phyloP scores from a whole-genome alignment of 2,797 vertebrate genomes.

The Martes flavigula region DNA sequence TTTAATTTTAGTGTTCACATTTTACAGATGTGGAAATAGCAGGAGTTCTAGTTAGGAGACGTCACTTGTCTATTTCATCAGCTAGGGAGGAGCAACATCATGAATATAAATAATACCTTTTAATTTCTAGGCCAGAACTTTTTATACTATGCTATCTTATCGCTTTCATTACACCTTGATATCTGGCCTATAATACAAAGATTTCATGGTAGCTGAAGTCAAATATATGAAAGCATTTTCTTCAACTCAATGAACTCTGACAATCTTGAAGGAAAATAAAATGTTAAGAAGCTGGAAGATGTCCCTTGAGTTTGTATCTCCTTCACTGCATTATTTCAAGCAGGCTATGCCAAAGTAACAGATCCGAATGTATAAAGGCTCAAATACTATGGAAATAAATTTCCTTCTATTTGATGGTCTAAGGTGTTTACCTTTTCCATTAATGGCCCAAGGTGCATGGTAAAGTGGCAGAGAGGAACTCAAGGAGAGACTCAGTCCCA shows the following conservation, averaged over 20 bases:
- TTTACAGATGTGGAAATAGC: not conserved
- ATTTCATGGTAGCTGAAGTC: not conserved
- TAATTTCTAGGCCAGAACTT: not conserved
- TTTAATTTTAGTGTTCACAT: slow-evolving; percentile 8
- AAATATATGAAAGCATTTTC: not conserved
- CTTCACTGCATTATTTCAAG: not conserved
- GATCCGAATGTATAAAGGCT: not conserved
- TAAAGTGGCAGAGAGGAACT: not conserved
- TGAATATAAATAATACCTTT: not conserved
- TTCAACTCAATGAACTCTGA: not conserved
- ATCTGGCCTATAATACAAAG: not conserved
- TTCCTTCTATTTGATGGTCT: not conserved
- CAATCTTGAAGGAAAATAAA: slow-evolving; percentile 8
- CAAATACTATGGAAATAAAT: not conserved
- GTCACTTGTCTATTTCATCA: not conserved
- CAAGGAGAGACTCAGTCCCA: fast-evolving
- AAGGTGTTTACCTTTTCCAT: not conserved
- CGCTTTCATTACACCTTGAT: not conserved
- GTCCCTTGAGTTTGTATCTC: not conserved
- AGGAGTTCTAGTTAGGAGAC: not conserved
- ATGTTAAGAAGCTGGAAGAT: not conserved
- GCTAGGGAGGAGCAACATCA: not conserved
- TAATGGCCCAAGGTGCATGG: not conserved
- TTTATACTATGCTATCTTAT: not conserved
- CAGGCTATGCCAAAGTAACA: not conserved